Percentiles rank a stretch among this genome's conserved stretches.
These are phyloP conservation scores for Botrylloides violaceus DNA, from an alignment of 23 tunicate genomes.

Conservation along the genomic window DNA sequence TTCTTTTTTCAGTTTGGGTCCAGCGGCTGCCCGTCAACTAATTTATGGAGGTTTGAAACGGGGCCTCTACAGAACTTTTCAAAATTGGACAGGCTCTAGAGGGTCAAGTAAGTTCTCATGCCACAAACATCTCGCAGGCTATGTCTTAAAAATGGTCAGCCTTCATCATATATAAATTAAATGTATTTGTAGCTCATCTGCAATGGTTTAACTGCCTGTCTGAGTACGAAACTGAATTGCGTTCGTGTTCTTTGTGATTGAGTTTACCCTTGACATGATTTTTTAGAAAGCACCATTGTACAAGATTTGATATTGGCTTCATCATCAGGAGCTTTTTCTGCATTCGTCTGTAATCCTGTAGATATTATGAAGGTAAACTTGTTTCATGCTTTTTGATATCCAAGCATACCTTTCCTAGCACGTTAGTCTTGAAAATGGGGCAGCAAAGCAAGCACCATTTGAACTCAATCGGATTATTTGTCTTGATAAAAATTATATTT, in stretches of 20 bases:
- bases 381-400: not conserved
- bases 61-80: slow-evolving; percentile 37
- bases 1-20: slow-evolving; percentile 34
- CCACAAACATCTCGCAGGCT: too few species aligned
- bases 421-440: too few species aligned
- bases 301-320: slow-evolving; percentile 35
- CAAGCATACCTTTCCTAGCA: not conserved
- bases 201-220: too few species aligned
- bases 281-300: slow-evolving; percentile 17
- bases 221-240: too few species aligned
- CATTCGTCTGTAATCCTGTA: slow-evolving; percentile 61
- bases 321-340: slow-evolving; percentile 43
- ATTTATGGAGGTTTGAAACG: slow-evolving; percentile 63
- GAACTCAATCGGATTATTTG: too few species aligned
- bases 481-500: too few species aligned
- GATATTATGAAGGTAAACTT: slow-evolving; percentile 49
- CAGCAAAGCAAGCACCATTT: too few species aligned
- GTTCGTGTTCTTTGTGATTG: too few species aligned
- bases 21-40: slow-evolving; percentile 48
- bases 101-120: slow-evolving; percentile 15
- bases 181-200: too few species aligned
- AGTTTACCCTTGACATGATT: too few species aligned
- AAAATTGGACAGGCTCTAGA: slow-evolving; percentile 8
- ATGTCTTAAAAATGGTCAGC: too few species aligned
- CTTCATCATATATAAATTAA: too few species aligned